Percentiles rank a stretch among this genome's conserved stretches.
phyloP scores from a whole-genome alignment of 2,888 invertebrate species.

The Lasioglossum oenotherae region DNA sequence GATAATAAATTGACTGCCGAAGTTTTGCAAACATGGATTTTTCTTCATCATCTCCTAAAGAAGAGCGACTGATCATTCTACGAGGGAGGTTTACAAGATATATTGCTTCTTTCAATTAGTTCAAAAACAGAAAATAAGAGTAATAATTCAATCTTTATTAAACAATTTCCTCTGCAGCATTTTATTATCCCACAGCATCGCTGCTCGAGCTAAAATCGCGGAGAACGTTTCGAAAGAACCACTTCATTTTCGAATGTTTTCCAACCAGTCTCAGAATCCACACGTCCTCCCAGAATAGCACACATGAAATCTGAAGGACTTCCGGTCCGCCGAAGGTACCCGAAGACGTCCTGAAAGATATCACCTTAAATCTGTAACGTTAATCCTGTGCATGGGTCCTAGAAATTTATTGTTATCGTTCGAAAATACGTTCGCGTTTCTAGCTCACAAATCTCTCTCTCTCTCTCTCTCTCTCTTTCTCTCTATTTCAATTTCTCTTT shows the following conservation, averaged over 20 bases:
- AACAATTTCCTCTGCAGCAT: neutral
- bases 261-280: neutral
- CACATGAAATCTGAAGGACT: neutral
- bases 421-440: neutral
- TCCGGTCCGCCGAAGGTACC: neutral
- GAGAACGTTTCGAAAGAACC: neutral
- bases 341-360: neutral
- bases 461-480: neutral
- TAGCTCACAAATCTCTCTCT: neutral
- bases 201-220: neutral
- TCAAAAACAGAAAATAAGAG: neutral
- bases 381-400: neutral
- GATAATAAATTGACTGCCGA: conserved; percentile 5
- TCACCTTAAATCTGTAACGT: neutral
- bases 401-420: conserved; percentile 32
- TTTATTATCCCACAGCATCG: neutral
- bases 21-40: neutral
- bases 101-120: neutral
- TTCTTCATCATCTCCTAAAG: neutral
- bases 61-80: neutral
- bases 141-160: neutral
- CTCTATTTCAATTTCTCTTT: neutral
- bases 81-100: neutral
- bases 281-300: neutral
- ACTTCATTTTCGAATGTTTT: neutral